Evolutionary conservation across 2,797 vertebrate genomes (phyloP), one percentile per base, ranked within the genome.

Genomic region (Steatocranus sp.): DNA sequence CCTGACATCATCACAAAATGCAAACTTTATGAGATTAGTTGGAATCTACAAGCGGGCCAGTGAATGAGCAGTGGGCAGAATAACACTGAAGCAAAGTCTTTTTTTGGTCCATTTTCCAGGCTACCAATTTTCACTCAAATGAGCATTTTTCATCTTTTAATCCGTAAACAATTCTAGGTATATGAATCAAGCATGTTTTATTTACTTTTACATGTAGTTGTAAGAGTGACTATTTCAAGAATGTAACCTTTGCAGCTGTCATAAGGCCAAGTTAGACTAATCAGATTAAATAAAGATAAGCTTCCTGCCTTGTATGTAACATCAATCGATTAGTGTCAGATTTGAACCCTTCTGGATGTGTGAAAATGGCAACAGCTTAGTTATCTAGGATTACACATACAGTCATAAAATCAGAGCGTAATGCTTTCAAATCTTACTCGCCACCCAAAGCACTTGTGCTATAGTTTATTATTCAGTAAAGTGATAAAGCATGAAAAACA

Each of bases 401-500:
- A 61, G 56, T 11, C 30, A 61, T 61, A 34, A 61, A 61, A 61
- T 61, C 56, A 34, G 17, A 61, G 56, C 6, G 30, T 1, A 0
- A 61, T 14, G 36, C 38, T 27, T 27, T 70, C 66, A 7, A 11
- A 43, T 43, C 36, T 27, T 0, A 2, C 63, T 70, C 23, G 4
- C 2, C 38, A 43, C 38, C 6, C 23, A 0, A 17, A 68, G 8
- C 61, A 41, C 61, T 41, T 25, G 5, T 43, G 36, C 38, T 27
- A 11, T 5, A 30, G 66, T 18, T 0, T 30, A 9, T 17, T 8
- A 18, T 18, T 46, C 15, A 5, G 2, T 46, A 30, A 30, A 11
- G 14, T 27, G 15, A 70, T 70, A 27, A 70, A 17, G 66, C 36
- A 56, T 56, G 53, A 56, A 56, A 56, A 56, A 56, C 3, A 11